Evolutionary conservation across 2,888 invertebrate genomes (phyloP).

Genomic region (Morpho deidamia): DNA sequence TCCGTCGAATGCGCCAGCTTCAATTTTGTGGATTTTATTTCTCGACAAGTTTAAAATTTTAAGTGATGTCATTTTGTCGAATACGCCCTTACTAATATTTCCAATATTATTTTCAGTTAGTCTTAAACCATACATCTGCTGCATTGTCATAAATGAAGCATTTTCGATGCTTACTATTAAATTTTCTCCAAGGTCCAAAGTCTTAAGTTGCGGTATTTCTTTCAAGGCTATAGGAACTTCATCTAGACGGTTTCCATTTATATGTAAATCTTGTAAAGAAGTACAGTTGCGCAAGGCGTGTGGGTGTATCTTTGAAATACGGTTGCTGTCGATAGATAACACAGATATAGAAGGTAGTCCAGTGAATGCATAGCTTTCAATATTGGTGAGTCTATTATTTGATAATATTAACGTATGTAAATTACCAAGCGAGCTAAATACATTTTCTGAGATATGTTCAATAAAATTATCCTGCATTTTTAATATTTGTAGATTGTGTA

Average conservation of each 20-base stretch:
- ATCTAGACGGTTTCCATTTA: slow-evolving; percentile 88
- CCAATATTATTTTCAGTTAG: slow-evolving; percentile 91
- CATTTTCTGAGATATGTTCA: slow-evolving; percentile 86
- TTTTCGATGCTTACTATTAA: slow-evolving; percentile 87
- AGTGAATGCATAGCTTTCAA: slow-evolving; percentile 87
- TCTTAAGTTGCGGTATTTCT: slow-evolving; percentile 86
- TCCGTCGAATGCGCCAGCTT: slow-evolving; percentile 87
- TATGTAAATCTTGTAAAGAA: slow-evolving; percentile 88
- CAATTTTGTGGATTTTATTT: slow-evolving; percentile 88
- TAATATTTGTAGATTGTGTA: slow-evolving; percentile 88
- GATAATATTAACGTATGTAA: slow-evolving; percentile 89
- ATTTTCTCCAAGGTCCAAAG: slow-evolving; percentile 91
- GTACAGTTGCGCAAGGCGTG: slow-evolving; percentile 88
- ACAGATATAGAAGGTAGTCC: slow-evolving; percentile 87
- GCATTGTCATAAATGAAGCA: slow-evolving; percentile 88
- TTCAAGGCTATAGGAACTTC: slow-evolving; percentile 86
- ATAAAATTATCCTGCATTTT: slow-evolving; percentile 89
- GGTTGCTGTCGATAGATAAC: slow-evolving; percentile 88
- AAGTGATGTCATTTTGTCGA: slow-evolving; percentile 86
- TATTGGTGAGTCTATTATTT: slow-evolving; percentile 85
- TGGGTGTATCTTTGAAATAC: slow-evolving; percentile 85
- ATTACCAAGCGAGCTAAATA: slow-evolving; percentile 86
- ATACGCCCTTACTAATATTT: slow-evolving; percentile 87
- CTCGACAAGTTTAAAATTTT: slow-evolving; percentile 90
- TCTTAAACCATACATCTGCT: slow-evolving; percentile 88